These are phyloP conservation scores for Aricia agestis DNA, from an alignment of 1,140 invertebrate genomes.

Conservation along the genomic window DNA sequence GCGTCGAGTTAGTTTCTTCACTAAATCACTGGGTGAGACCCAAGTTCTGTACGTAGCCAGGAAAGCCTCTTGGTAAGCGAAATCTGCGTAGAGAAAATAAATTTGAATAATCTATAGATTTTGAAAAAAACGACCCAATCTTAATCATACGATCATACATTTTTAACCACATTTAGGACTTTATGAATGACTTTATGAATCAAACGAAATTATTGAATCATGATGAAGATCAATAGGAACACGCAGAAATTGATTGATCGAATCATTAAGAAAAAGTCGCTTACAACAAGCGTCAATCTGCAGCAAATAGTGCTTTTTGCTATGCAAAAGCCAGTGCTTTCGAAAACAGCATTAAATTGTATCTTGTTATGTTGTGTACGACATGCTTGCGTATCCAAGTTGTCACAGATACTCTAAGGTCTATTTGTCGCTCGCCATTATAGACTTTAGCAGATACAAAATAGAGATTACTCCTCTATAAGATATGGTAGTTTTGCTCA, in stretches of 20 bases:
- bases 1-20: conserved; percentile 91
- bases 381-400: background rate
- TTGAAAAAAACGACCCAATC: conserved; percentile 5
- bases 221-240: no score
- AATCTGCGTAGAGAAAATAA: conserved; percentile 79
- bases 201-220: no score
- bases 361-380: background rate
- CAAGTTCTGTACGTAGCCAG: conserved; percentile 97
- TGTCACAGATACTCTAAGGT: background rate
- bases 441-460: background rate
- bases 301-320: conserved; percentile 2
- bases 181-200: no score
- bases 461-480: no score
- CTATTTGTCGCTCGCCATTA: background rate
- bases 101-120: background rate
- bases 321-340: conserved; percentile 8
- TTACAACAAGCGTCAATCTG: conserved; percentile 3
- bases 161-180: no score
- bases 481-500: no score
- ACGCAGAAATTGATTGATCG: background rate
- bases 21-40: conserved; percentile 90
- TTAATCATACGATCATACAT: background rate
- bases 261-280: conserved; percentile 5
- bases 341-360: background rate
- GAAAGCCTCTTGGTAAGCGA: conserved; percentile 97